Evolutionary conservation across 2,888 invertebrate species (phyloP).

Genomic region (Lomographa bimaculata): DNA sequence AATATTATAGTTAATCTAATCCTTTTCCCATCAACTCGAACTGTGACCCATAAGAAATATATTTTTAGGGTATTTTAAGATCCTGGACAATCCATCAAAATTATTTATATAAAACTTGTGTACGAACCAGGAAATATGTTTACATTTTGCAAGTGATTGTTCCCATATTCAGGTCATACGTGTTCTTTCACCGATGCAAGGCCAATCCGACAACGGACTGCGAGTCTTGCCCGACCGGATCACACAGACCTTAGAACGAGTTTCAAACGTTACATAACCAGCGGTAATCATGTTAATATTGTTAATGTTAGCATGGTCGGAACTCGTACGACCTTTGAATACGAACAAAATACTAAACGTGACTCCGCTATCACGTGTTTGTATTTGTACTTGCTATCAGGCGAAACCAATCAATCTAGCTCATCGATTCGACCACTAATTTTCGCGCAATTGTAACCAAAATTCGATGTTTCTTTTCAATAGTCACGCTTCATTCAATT

Average conservation of each 20-base stretch:
- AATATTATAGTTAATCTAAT: too few relatives aligned
- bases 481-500: background rate
- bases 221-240: conserved; percentile 4
- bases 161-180: conserved; percentile 39
- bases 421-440: conserved; percentile 14
- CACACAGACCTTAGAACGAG: conserved; percentile 17
- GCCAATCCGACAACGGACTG: conserved; percentile 24
- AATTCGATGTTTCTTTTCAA: conserved; percentile 4
- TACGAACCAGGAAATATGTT: conserved; percentile 15
- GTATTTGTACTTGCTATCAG: conserved; percentile 10
- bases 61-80: too few relatives aligned
- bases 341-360: conserved; percentile 12
- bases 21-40: too few relatives aligned
- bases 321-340: conserved; percentile 13
- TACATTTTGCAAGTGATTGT: conserved; percentile 28
- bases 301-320: background rate
- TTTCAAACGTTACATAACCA: conserved; percentile 10
- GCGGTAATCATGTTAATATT: background rate
- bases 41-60: too few relatives aligned
- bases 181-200: conserved; percentile 36
- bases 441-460: conserved; percentile 1
- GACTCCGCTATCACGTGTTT: conserved; percentile 18
- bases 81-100: conserved; percentile 5
- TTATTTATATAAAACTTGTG: too few relatives aligned
- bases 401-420: conserved; percentile 18